Conservation (phyloP, 2,797 vertebrate genomes). For the Heteromormyrus szaboi region DNA sequence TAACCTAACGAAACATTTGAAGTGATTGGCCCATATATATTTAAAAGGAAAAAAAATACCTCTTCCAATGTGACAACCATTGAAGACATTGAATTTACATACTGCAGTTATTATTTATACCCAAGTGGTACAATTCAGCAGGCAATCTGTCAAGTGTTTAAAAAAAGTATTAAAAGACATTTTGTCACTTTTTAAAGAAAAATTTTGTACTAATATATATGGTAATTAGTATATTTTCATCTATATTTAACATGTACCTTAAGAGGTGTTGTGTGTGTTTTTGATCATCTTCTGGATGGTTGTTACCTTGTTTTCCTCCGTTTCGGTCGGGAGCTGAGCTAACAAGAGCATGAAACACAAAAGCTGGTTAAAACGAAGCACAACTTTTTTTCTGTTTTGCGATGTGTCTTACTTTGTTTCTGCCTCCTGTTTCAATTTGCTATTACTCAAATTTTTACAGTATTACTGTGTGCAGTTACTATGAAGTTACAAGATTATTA, state of each 20-base stretch:
- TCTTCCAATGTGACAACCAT: background rate
- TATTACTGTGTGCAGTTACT: constrained; percentile 68
- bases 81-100: background rate
- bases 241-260: constrained; percentile 28
- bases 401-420: constrained; percentile 46
- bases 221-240: constrained; percentile 4
- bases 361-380: constrained; percentile 71
- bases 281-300: constrained; percentile 44
- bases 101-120: background rate
- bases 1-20: constrained; percentile 74
- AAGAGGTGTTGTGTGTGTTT: constrained; percentile 27
- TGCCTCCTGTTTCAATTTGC: constrained; percentile 67
- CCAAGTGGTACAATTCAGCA: constrained; percentile 18
- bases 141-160: background rate
- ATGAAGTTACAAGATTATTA: constrained; percentile 72
- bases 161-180: constrained; percentile 9
- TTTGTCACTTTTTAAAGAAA: background rate
- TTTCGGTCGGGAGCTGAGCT: constrained; percentile 43
- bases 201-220: constrained; percentile 15
- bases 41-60: constrained; percentile 6
- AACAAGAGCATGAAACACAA: constrained; percentile 53
- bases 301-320: constrained; percentile 45
- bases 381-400: constrained; percentile 56
- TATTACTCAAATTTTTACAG: constrained; percentile 68
- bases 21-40: constrained; percentile 37